Conservation (phyloP, 2,797 vertebrate species). For the Tympanoctomys barrerae region DNA sequence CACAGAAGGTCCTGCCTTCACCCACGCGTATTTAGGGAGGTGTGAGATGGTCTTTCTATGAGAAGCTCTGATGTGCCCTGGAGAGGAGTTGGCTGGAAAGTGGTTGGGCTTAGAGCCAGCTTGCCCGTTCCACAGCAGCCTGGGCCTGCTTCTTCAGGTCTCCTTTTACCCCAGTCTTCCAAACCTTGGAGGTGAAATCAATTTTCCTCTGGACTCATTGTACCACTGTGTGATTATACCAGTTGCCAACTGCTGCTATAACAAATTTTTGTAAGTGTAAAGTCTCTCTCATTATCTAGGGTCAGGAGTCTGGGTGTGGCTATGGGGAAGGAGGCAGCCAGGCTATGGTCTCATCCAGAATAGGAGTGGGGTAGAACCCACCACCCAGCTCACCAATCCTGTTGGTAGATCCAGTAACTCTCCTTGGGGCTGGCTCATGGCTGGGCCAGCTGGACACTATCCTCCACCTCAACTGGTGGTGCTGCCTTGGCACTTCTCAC, state of each 20-base stretch:
- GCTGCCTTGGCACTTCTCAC: not conserved
- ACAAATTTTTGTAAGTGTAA: not conserved
- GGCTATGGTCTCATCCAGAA: not conserved
- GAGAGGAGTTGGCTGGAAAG: not conserved
- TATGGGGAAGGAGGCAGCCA: not conserved
- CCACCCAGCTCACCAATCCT: not conserved
- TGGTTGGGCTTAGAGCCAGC: not conserved
- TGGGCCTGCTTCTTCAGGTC: not conserved
- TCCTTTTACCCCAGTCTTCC: not conserved
- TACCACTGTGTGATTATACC: not conserved
- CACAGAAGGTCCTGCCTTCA: not conserved
- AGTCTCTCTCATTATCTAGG: not conserved
- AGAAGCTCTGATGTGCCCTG: not conserved
- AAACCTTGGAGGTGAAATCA: not conserved
- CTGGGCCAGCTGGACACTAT: not conserved
- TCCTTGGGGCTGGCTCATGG: not conserved
- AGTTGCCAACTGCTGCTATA: not conserved
- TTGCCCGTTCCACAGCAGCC: not conserved
- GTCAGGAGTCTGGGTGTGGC: not conserved
- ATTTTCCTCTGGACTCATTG: not conserved
- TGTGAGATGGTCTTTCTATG: not conserved
- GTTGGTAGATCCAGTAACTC: not conserved
- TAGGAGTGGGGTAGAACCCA: not conserved
- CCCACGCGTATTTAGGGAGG: not conserved
- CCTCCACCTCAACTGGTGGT: not conserved